Evolutionary conservation across 92 coral and sea anemone genomes (phyloP).

Genomic region (Epizoanthus stellaris): DNA sequence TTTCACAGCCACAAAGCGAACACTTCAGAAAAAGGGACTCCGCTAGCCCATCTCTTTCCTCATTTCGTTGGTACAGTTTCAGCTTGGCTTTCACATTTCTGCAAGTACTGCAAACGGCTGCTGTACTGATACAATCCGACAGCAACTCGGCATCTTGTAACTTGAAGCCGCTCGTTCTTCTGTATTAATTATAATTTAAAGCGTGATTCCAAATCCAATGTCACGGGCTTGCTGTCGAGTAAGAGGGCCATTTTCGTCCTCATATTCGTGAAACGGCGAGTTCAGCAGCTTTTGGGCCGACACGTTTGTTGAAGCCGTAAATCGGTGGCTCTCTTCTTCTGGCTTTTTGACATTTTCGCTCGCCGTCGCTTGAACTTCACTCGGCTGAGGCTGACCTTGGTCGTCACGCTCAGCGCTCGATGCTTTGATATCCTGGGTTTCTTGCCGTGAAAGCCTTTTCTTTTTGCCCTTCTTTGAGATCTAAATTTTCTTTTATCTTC

Average conservation of each 20-base stretch:
- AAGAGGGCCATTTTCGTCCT: background rate
- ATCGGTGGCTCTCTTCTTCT: too few species aligned
- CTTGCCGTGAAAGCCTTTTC: constrained; percentile 21
- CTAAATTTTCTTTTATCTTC: constrained; percentile 35
- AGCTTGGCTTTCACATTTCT: constrained; percentile 39
- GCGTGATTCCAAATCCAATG: too few species aligned
- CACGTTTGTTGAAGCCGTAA: too few species aligned
- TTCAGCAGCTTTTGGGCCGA: background rate
- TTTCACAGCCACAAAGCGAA: constrained; percentile 31
- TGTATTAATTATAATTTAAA: too few species aligned
- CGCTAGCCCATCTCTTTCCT: constrained; percentile 39
- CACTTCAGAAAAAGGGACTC: constrained; percentile 46
- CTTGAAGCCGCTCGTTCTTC: constrained; percentile 4
- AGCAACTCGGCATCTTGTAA: constrained; percentile 1
- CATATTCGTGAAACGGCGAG: background rate
- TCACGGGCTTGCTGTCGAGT: background rate
- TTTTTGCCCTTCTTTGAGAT: background rate
- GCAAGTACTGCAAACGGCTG: constrained; percentile 37
- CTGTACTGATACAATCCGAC: constrained; percentile 10
- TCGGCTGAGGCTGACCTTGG: too few species aligned
- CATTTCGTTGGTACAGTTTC: constrained; percentile 40
- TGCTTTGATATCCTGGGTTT: constrained; percentile 25
- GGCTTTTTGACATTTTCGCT: too few species aligned
- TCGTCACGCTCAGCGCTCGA: too few species aligned
- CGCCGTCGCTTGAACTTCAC: too few species aligned